Base-by-base conservation (phyloP, 2,888 invertebrate species). In the Lordiphosa fenestrarum region DNA sequence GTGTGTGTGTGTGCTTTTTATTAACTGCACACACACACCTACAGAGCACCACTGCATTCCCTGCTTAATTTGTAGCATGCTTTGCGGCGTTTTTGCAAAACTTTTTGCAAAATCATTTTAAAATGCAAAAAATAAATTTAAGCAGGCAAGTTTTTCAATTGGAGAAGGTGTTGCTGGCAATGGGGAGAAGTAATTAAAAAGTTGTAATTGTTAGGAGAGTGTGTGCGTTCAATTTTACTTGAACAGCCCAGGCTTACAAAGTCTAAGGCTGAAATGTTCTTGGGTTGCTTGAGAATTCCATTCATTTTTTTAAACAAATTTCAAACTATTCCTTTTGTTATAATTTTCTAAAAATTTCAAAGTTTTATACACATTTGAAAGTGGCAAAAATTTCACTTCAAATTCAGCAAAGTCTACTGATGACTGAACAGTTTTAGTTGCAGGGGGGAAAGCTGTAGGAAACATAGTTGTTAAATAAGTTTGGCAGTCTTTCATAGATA, bases 31-130 rank as follows among this genome's bases (percentile, higher is more conserved):
- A 47, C 41, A 42, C 42, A 13, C 39, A 38, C 10, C 21, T 21
- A 37, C 47, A 61, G 53, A 50, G 44, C 55, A 15, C 15, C 63
- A 75, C 58, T 75, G 67, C 76, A 77, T 84, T 77, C 78, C 81
- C 30, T 56, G 60, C 66, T 81, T 66, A 84, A 84, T 82, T 77
- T 84, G 71, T 71, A 73, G 74, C 68, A 71, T 82, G 69, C 82
- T 66, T 58, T 68, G 71, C 23, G 55, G 77, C 50, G 49, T 33
- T 40, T 38, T 44, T 30, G 52, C 5, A 54, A 63, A 72, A 72
- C 48, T 83, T 81, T 15, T 47, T 42, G 51, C 40, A 61, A 83
- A 76, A 81, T 76, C 77, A 83, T 73, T 76, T 83, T 67, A 81
- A 75, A 83, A 73, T 71, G 67, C 62, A 58, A 53, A 78, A 78